Base-by-base conservation (phyloP, 2,797 vertebrate genomes). In the Coendou prehensilis region DNA sequence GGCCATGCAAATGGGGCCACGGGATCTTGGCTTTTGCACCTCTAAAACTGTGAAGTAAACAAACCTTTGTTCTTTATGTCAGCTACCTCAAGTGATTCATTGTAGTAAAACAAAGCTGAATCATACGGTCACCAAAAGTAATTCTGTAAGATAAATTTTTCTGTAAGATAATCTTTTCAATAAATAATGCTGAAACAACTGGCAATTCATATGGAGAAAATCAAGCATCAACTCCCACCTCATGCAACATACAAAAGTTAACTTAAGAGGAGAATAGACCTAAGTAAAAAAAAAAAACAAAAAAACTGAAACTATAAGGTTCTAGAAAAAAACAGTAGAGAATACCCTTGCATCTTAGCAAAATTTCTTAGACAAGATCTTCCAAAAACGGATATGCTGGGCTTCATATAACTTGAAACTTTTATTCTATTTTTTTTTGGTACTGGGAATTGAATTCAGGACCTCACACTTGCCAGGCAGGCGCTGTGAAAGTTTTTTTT, bases 291-390 rank as follows among this genome's bases (percentile, higher is more conserved):
- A 52, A 13, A 47, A 61, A 71, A 50, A 61, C 63, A 0, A 59
- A 79, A 92, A 93, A 61, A 11, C 47, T 56, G 50, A 78, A 76
- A 57, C 50, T 50, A 22, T 47, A 41, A 28, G 33, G 6, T 78
- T 63, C 56, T 78, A 79, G 11, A 69, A 69, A 63, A 81, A 81
- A 79, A 20, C 28, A 71, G 14, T 75, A 57, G 15, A 63, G 26
- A 56, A n/a, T 76, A 78, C 22, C 69, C 67, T 82, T 78, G 50
- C 4, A 67, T 45, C 30, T 57, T 78, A 89, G 52, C 10, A 84
- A 89, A 45, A 41, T 78, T 84, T 94, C 69, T 78, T 89, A 94
- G 69, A 67, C 30, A 67, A 67, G 50, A 78, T 67, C 30, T 22
- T 10, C n/a, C 17, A 54, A 20, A 63, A 37, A 45, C 1, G 15